These are phyloP conservation scores for Heteromyza rotundicornis DNA, from an alignment of 2,888 invertebrate species.

Conservation along the genomic window DNA sequence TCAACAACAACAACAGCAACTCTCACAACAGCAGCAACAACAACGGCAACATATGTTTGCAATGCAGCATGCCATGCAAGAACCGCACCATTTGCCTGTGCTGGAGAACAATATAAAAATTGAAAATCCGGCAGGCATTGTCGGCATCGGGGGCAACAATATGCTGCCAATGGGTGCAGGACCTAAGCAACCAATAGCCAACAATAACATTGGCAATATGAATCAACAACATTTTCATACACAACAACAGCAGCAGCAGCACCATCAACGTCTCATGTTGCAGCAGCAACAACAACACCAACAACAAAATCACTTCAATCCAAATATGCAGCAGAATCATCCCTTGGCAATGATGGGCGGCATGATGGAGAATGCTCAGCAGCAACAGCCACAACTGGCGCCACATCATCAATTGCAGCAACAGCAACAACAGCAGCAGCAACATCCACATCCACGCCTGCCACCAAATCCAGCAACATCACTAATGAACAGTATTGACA, in stretches of 20 bases:
- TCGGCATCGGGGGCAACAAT: slow-evolving; percentile 6
- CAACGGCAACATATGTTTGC: slow-evolving; percentile 28
- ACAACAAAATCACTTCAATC: slow-evolving; percentile 44
- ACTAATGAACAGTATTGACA: slow-evolving; percentile 40
- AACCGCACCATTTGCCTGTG: slow-evolving; percentile 16
- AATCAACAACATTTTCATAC: slow-evolving; percentile 24
- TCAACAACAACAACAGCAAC: slow-evolving; percentile 27
- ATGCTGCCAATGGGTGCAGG: slow-evolving; percentile 8
- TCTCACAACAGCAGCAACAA: slow-evolving; percentile 21
- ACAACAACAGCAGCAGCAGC: slow-evolving; percentile 30
- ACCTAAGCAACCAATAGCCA: slow-evolving; percentile 2
- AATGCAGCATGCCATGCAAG: slow-evolving; percentile 29
- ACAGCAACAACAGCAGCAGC: slow-evolving; percentile 26
- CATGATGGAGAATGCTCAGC: slow-evolving; percentile 50
- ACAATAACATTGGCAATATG: slow-evolving; percentile 16
- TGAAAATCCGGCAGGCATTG: slow-evolving; percentile 10
- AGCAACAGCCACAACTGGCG: slow-evolving; percentile 32
- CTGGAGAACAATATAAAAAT: slow-evolving; percentile 20
- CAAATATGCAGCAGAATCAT: slow-evolving; percentile 37
- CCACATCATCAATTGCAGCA: slow-evolving; percentile 23
- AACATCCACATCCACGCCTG: slow-evolving; percentile 26
- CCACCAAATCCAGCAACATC: slow-evolving; percentile 33
- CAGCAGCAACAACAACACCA: slow-evolving; percentile 36
- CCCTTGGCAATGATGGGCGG: slow-evolving; percentile 56
- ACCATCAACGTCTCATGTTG: slow-evolving; percentile 23